A percentile compares a stretch with the other conserved stretches of the same genome.
These are phyloP conservation scores for Miltochrista miniata DNA, from an alignment of 2,888 invertebrate genomes.

Conservation along the genomic window DNA sequence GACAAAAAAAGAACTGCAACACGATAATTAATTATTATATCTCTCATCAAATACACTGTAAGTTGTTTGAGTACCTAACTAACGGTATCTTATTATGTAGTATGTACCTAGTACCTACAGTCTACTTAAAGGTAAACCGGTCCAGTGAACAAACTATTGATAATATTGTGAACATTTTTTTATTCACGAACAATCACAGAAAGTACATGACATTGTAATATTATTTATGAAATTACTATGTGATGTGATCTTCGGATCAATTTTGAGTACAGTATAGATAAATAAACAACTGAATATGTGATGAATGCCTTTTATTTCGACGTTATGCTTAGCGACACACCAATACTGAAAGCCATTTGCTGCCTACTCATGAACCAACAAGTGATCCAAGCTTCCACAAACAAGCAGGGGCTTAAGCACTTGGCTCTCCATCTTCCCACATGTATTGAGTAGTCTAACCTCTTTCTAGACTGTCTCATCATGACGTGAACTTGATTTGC, in stretches of 20 bases:
- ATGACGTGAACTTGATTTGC: too few species aligned
- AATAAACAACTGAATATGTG: constrained; percentile 88
- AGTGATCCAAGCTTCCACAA: too few species aligned
- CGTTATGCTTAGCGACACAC: too few species aligned
- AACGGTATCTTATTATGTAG: constrained; percentile 76
- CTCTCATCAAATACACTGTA: constrained; percentile 80
- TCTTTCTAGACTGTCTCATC: too few species aligned
- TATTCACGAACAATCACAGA: constrained; percentile 82
- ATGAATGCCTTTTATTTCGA: constrained; percentile 65
- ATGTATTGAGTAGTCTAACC: too few species aligned
- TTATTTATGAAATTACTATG: constrained; percentile 87
- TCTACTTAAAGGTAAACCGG: constrained; percentile 79
- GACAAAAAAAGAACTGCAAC: constrained; percentile 82
- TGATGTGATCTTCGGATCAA: constrained; percentile 89
- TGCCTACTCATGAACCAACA: too few species aligned
- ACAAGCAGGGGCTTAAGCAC: too few species aligned
- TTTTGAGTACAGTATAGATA: constrained; percentile 90
- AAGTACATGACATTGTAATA: constrained; percentile 85
- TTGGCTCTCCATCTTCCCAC: too few species aligned
- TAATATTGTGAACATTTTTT: constrained; percentile 83
- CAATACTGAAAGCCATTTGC: too few species aligned
- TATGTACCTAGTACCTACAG: constrained; percentile 72
- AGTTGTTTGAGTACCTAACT: constrained; percentile 79
- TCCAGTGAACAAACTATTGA: constrained; percentile 83
- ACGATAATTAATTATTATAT: constrained; percentile 80